Conservation (phyloP, 2,888 invertebrate genomes). For the Temnothorax unifasciatus region DNA sequence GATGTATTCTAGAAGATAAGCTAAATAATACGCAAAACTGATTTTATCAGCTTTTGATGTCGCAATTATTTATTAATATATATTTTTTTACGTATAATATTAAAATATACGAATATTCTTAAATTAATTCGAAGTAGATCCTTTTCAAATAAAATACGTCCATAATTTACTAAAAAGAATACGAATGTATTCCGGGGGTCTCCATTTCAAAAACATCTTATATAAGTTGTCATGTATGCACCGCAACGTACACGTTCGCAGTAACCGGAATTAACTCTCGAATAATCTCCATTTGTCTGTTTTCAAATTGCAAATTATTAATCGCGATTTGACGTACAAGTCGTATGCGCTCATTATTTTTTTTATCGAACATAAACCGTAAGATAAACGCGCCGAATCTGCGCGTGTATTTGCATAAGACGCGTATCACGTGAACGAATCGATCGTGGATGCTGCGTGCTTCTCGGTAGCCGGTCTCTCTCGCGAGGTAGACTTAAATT, state of each 20-base stretch:
- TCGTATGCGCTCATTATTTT: constrained; percentile 4
- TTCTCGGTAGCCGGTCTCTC: constrained; percentile 67
- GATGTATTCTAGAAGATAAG: not conserved
- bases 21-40: not conserved
- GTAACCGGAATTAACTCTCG: not conserved
- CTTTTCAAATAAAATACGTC: not conserved
- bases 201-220: not conserved
- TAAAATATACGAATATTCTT: not conserved
- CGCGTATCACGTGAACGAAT: constrained; percentile 51
- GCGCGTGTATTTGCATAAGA: constrained; percentile 38
- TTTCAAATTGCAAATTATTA: constrained; percentile 11
- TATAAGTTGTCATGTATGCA: not conserved
- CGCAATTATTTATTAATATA: constrained; percentile 1
- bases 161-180: not conserved
- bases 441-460: constrained; percentile 68
- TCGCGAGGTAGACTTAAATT: constrained; percentile 65
- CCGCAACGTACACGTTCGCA: not conserved
- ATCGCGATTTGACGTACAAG: constrained; percentile 29
- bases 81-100: not conserved
- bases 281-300: constrained; percentile 31
- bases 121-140: not conserved
- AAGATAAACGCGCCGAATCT: constrained; percentile 43
- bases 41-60: not conserved
- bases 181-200: not conserved
- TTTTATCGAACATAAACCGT: constrained; percentile 11